A percentile compares a stretch with the other conserved stretches of the same genome.
Conservation (phyloP, 2,888 invertebrate genomes). For the Troilus luridus region DNA sequence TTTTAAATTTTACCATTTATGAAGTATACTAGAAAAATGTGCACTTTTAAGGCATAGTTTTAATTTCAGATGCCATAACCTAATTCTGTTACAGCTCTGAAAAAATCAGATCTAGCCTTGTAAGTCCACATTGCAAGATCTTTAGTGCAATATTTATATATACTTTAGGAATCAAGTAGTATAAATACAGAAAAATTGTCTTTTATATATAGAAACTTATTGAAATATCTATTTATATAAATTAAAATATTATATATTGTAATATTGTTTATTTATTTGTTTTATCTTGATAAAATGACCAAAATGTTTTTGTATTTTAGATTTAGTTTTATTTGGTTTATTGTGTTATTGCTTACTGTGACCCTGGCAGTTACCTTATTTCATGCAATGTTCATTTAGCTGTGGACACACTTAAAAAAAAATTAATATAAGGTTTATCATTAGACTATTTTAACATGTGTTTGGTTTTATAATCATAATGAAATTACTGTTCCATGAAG, state of each 20-base stretch:
- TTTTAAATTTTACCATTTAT: slow-evolving; percentile 29
- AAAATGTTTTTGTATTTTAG: slow-evolving; percentile 32
- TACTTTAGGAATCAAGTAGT: slow-evolving; percentile 12
- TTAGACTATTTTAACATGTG: background rate
- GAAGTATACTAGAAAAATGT: slow-evolving; percentile 1
- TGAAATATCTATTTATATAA: slow-evolving; percentile 34
- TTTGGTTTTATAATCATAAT: background rate
- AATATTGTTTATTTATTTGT: slow-evolving; percentile 51
- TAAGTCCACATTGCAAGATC: slow-evolving; percentile 34
- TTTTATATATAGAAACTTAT: slow-evolving; percentile 45
- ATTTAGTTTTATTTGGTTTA: slow-evolving; percentile 18
- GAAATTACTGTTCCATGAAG: background rate
- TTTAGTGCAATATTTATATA: slow-evolving; percentile 46
- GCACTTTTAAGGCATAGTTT: slow-evolving; percentile 17
- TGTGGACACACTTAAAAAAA: slow-evolving; percentile 54
- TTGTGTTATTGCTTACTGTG: background rate
- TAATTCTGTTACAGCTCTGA: background rate
- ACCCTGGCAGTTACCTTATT: background rate
- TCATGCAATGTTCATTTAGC: slow-evolving; percentile 50
- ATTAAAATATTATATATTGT: slow-evolving; percentile 26
- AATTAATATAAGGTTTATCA: background rate
- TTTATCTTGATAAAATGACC: background rate
- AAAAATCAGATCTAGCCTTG: background rate
- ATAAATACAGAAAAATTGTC: slow-evolving; percentile 24
- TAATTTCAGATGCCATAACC: background rate